Base-by-base conservation (phyloP, 2,113 vertebrate species). In the Oncorhynchus tshawytscha region DNA sequence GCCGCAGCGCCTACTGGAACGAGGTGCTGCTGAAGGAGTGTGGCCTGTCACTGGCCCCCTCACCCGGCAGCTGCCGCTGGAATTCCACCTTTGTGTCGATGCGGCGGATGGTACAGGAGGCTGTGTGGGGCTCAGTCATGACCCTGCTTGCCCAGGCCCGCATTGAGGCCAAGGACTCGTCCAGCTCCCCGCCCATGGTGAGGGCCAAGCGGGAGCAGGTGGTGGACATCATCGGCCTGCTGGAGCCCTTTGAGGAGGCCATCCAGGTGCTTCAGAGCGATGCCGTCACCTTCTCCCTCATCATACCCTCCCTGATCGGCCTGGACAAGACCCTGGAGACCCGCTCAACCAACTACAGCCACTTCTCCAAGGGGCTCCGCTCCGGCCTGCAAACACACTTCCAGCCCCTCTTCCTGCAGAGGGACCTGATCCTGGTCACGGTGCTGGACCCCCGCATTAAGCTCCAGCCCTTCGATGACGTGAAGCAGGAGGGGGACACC, bases 371-470 rank as follows among this genome's bases (percentile, higher is more conserved):
- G 59, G 88, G 88, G 1, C 81, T 94, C n/a, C 90, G 93, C 11
- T 72, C 78, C 1, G 90, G 91, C 29, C 87, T 94, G 0, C 80
- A 75, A 29, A 72, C 83, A 75, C 81, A 87, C 74, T 91, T 92
- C 80, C 92, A 93, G 80, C 74, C 84, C 34, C 18, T 94, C 65
- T 78, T 94, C 29, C 81, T 86, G 34, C 89, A 92, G 73, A 82
- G 80, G 57, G 91, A 93, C 80, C 70, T 93, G n/a, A 82, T 94
- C 7, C 60, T 90, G 5, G 91, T 92, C 65, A 81, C 92, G 0
- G 84, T 93, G 22, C 84, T 94, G 0, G 92, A 94, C 70, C 93
- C 92, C 5, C 86, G 90, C 62, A 87, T 91, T 74, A 94, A 94
- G 84, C 83, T 94, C 15, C 86, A 93, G 86, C 89, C 90, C 0